Evolutionary conservation across 2,888 invertebrate species (phyloP), one percentile per base, ranked within the genome.

Genomic region (Eilema sororculum): DNA sequence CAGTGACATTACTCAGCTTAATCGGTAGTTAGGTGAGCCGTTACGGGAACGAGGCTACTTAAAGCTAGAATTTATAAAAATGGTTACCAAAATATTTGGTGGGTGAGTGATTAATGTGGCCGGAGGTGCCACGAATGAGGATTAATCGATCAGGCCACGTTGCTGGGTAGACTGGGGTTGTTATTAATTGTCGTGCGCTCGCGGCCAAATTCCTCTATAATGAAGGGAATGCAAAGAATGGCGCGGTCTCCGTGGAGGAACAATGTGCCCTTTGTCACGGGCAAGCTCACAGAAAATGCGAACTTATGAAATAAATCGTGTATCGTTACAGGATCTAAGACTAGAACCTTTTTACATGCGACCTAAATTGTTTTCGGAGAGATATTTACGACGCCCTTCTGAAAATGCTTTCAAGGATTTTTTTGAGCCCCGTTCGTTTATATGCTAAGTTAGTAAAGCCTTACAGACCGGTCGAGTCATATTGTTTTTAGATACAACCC

Each of bases 221-320:
- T 86, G 86, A 84, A 83, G 76, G 77, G 77, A 69, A 78, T 80
- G 77, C 74, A 75, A 84, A 84, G 84, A 84, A 84, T 82, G 79
- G 76, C 74, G 78, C 78, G 81, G 76, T 79, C 77, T 75, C 59
- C 56, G 78, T 68, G 69, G 68, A 63, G 67, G 76, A 77, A 82
- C 82, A 83, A 82, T 79, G 77, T 72, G 71, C 73, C 77, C 74
- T 77, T 80, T 83, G 79, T 82, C 76, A 71, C 70, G 75, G 73
- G 67, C 73, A 72, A 78, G 72, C 77, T 82, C 74, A 75, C 82
- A 73, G 57, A 59, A 25, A 28, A 56, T 67, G 30, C 65, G 58
- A 63, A 24, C 69, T 62, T 72, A 28, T 63, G 37, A 41, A 65
- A 69, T 61, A 69, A 69, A 63, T 67, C 68, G 60, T 72, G 68